phyloP scores from a whole-genome alignment of 2,888 invertebrate species.

The Drymonia ruficornis region DNA sequence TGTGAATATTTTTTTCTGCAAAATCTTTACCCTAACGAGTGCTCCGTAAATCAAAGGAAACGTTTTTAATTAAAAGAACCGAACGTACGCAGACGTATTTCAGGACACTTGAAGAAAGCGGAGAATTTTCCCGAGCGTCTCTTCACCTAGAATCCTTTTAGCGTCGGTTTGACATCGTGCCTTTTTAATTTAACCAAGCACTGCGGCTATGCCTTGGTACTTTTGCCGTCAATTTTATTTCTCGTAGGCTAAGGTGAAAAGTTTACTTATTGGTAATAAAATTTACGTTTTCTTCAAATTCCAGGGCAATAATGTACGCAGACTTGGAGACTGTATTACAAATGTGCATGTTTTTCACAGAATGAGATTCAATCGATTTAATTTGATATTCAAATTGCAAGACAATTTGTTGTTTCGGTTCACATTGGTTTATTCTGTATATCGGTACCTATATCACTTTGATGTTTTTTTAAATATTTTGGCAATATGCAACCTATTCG shows the following conservation, averaged over 20 bases:
- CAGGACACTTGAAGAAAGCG: not conserved
- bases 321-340: too few relatives aligned
- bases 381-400: not conserved
- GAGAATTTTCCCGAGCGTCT: not conserved
- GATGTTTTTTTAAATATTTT: too few relatives aligned
- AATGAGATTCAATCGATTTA: not conserved
- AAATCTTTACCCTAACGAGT: not conserved
- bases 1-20: not conserved
- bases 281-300: too few relatives aligned
- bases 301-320: too few relatives aligned
- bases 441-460: too few relatives aligned
- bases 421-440: not conserved
- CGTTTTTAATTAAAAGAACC: constrained; percentile 43
- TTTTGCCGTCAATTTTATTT: not conserved
- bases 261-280: too few relatives aligned
- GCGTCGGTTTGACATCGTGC: not conserved
- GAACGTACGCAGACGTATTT: constrained; percentile 5
- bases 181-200: constrained; percentile 2
- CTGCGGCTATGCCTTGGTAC: not conserved
- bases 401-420: not conserved
- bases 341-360: too few relatives aligned
- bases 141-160: constrained; percentile 2
- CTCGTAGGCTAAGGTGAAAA: too few relatives aligned
- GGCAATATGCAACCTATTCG: too few relatives aligned
- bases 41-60: constrained; percentile 4